Evolutionary conservation across 2,888 invertebrate genomes (phyloP).

Genomic region (Nasonovia ribisnigri): DNA sequence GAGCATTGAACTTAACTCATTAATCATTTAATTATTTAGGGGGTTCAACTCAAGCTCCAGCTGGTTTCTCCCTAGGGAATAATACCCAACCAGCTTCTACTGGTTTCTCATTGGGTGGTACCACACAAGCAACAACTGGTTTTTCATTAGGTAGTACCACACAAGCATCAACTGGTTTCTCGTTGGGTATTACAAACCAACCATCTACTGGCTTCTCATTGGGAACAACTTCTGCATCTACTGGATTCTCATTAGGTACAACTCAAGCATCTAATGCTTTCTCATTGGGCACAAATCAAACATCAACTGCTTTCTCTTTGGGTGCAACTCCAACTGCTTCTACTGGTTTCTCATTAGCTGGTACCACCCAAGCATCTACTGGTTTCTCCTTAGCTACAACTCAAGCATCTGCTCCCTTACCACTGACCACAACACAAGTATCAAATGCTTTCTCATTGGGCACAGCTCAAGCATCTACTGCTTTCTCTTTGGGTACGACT

Average conservation of each 20-base stretch:
- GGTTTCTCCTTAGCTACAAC: slow-evolving; percentile 68
- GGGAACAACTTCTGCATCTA: slow-evolving; percentile 15
- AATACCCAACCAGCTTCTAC: slow-evolving; percentile 69
- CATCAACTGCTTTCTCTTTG: slow-evolving; percentile 66
- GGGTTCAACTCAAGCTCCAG: neutral
- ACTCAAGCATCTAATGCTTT: slow-evolving; percentile 67
- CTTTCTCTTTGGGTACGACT: slow-evolving; percentile 48
- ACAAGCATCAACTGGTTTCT: neutral
- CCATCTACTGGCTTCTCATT: slow-evolving; percentile 66
- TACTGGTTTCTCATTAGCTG: slow-evolving; percentile 68
- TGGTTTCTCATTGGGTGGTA: slow-evolving; percentile 72
- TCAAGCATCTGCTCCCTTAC: slow-evolving; percentile 67
- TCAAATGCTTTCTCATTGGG: slow-evolving; percentile 68
- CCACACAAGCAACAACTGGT: slow-evolving; percentile 74
- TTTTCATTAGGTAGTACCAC: slow-evolving; percentile 47
- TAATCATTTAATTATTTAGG: neutral
- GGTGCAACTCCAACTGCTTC: slow-evolving; percentile 53
- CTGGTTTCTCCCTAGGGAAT: neutral
- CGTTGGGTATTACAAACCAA: slow-evolving; percentile 36
- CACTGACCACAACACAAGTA: slow-evolving; percentile 66
- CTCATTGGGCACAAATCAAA: slow-evolving; percentile 66
- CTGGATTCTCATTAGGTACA: slow-evolving; percentile 65
- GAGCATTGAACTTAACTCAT: neutral
- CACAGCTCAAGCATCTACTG: slow-evolving; percentile 32
- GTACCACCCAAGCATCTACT: slow-evolving; percentile 60